Evolutionary conservation across 1,140 invertebrate genomes (phyloP).

Genomic region (Oryzaephilus surinamensis): DNA sequence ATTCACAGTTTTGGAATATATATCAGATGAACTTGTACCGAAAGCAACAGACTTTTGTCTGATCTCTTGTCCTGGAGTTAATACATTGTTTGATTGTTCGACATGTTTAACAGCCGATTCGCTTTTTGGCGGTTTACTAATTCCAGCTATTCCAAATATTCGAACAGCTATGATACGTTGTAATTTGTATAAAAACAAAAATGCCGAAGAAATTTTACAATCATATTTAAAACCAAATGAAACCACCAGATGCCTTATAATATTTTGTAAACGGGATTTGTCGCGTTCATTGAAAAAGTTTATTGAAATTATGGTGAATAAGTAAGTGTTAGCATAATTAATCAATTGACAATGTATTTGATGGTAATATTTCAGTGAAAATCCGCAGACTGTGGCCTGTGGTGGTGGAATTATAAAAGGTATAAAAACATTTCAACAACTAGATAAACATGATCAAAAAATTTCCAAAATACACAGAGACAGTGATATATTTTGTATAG

Average conservation of each 20-base stretch:
- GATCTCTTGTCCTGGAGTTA: conserved; percentile 21
- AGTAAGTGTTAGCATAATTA: no score
- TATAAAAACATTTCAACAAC: conserved; percentile 15
- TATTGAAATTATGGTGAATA: no score
- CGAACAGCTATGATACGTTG: conserved; percentile 20
- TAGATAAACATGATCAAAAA: neutral
- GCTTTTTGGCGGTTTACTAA: conserved; percentile 21
- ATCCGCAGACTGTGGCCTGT: conserved; percentile 15
- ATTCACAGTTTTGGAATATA: conserved; percentile 21
- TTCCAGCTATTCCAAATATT: conserved; percentile 21
- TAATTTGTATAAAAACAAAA: conserved; percentile 13
- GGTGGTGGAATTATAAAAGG: conserved; percentile 21
- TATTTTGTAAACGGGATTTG: conserved; percentile 17
- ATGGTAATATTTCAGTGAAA: conserved; percentile 11
- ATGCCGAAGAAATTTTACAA: no score
- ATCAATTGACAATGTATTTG: no score
- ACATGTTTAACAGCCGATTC: no score
- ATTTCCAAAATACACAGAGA: conserved; percentile 2
- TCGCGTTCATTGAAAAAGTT: no score
- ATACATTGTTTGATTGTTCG: no score
- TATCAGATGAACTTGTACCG: conserved; percentile 20
- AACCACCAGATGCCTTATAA: conserved; percentile 17
- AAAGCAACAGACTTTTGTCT: conserved; percentile 17
- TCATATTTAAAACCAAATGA: conserved; percentile 17
- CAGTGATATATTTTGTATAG: conserved; percentile 19